Conservation (phyloP, 1,140 invertebrate species). For the Heliconius nattereri region DNA sequence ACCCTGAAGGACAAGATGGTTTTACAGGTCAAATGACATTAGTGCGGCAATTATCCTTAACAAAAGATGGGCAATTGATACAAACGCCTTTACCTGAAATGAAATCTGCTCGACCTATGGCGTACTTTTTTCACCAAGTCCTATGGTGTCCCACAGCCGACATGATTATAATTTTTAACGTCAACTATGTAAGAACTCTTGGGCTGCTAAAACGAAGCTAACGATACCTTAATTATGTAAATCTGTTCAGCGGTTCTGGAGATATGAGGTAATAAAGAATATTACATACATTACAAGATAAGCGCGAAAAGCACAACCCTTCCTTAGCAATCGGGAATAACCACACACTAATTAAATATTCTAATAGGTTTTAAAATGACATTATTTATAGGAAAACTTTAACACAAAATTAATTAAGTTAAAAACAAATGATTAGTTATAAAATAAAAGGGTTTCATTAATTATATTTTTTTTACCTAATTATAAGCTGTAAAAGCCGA, state of each 20-base stretch:
- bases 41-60: constrained; percentile 52
- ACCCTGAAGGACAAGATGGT: constrained; percentile 62
- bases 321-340: too few relatives aligned
- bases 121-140: too few relatives aligned
- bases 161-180: too few relatives aligned
- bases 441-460: neutral
- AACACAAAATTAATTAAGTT: neutral
- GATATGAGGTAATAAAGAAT: too few relatives aligned
- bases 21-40: constrained; percentile 68
- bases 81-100: constrained; percentile 61
- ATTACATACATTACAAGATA: too few relatives aligned
- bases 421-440: neutral
- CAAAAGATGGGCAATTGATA: constrained; percentile 46
- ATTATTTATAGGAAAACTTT: neutral
- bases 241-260: too few relatives aligned
- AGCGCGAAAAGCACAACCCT: too few relatives aligned
- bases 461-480: neutral
- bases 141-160: too few relatives aligned
- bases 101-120: constrained; percentile 27
- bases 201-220: too few relatives aligned
- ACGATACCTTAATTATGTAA: too few relatives aligned
- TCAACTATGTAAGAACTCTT: too few relatives aligned
- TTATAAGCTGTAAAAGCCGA: too few relatives aligned
- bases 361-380: neutral
- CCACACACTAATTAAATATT: neutral